A percentile compares a stretch with the other conserved stretches of the same genome.
Conservation (phyloP, 2,113 vertebrate genomes). For the Brachyhypopomus gauderio region DNA sequence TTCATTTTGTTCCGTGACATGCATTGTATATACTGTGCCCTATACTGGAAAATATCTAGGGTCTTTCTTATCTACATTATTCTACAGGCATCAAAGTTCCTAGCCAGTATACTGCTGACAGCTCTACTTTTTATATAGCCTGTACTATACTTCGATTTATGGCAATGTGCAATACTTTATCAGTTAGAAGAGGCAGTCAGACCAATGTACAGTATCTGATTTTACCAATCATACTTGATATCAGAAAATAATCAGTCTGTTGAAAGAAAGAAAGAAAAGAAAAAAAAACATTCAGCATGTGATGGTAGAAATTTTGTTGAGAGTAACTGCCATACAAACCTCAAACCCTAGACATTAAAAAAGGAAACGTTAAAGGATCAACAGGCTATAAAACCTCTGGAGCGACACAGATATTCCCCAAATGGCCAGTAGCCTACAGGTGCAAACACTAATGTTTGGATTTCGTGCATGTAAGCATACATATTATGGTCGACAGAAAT, state of each 20-base stretch:
- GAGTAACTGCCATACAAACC: background rate
- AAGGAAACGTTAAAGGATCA: background rate
- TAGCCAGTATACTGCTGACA: background rate
- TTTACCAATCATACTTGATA: no score
- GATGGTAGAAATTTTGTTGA: background rate
- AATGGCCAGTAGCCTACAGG: background rate
- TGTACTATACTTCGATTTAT: background rate
- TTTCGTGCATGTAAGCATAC: background rate
- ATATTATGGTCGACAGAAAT: background rate
- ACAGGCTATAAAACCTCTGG: background rate
- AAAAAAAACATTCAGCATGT: background rate
- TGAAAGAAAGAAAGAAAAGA: background rate
- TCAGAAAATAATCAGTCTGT: background rate
- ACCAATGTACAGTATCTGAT: background rate
- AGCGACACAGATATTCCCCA: background rate
- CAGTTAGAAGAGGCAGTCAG: background rate
- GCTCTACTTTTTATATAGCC: background rate
- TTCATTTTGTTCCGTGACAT: background rate
- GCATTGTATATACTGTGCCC: background rate
- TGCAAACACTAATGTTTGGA: conserved; percentile 9
- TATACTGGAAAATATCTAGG: background rate
- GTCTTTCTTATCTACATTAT: background rate
- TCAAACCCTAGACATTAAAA: background rate
- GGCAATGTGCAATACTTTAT: conserved; percentile 12
- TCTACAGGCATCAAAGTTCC: background rate